Conservation (phyloP, 2,888 invertebrate genomes). For the Drosophila siamana region DNA sequence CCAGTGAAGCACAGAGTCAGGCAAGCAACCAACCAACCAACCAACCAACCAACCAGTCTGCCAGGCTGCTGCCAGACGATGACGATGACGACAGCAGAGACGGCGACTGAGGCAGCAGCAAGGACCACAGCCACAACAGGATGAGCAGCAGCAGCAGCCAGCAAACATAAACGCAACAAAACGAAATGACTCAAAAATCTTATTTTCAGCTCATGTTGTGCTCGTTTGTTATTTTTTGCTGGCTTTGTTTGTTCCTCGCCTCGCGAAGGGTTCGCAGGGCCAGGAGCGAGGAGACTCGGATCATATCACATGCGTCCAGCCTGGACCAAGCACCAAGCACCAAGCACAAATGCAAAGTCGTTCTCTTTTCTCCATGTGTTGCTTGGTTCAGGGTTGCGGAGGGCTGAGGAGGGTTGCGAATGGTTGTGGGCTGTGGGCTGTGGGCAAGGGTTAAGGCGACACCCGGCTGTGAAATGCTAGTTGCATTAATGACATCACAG, state of each 20-base stretch:
- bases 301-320: conserved; percentile 66
- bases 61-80: conserved; percentile 41
- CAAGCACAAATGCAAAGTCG: conserved; percentile 46
- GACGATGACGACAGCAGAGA: conserved; percentile 41
- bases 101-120: conserved; percentile 17
- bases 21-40: conserved; percentile 51
- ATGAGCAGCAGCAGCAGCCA: conserved; percentile 15
- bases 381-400: neutral
- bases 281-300: conserved; percentile 11
- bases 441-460: conserved; percentile 33
- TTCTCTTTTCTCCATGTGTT: neutral
- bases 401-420: too few relatives aligned
- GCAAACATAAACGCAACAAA: conserved; percentile 77
- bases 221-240: conserved; percentile 78
- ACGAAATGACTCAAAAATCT: conserved; percentile 81
- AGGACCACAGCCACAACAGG: conserved; percentile 21
- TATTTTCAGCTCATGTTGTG: conserved; percentile 81
- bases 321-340: too few relatives aligned
- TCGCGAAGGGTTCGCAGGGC: conserved; percentile 36
- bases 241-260: conserved; percentile 40
- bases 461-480: conserved; percentile 50
- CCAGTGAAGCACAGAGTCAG: conserved; percentile 72
- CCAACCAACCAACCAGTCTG: conserved; percentile 51
- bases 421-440: too few relatives aligned
- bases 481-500: conserved; percentile 79